phyloP scores from a whole-genome alignment of 2,113 vertebrate species.

The Eulemur macaco region DNA sequence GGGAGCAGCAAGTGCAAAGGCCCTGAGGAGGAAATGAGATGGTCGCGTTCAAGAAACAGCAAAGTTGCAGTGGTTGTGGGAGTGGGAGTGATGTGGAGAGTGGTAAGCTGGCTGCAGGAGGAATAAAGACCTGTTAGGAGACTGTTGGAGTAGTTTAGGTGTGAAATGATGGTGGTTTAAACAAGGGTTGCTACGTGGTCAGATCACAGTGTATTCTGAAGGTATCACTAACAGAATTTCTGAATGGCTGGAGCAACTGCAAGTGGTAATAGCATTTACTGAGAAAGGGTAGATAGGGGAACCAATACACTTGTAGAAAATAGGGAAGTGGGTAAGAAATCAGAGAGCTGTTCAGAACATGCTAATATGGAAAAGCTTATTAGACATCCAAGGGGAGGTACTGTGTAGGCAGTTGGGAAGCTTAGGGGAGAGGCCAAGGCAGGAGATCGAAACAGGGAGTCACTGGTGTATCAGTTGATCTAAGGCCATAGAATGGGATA shows the following conservation, averaged over 20 bases:
- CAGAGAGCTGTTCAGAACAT: neutral
- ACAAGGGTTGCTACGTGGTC: neutral
- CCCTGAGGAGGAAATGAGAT: neutral
- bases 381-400: neutral
- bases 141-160: neutral
- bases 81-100: neutral
- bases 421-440: neutral
- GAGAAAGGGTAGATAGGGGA: neutral
- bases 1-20: neutral
- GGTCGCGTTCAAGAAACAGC: neutral
- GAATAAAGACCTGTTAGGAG: neutral
- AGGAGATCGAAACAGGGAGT: neutral
- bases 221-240: neutral
- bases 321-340: neutral
- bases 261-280: neutral
- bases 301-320: neutral
- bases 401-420: neutral
- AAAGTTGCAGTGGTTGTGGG: neutral
- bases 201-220: neutral
- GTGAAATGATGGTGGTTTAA: neutral
- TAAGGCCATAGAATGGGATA: neutral
- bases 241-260: neutral
- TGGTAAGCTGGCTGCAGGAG: neutral
- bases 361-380: neutral
- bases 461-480: neutral